Evolutionary conservation across 2,797 vertebrate species (phyloP).

Genomic region (Cirrhinus mrigala): DNA sequence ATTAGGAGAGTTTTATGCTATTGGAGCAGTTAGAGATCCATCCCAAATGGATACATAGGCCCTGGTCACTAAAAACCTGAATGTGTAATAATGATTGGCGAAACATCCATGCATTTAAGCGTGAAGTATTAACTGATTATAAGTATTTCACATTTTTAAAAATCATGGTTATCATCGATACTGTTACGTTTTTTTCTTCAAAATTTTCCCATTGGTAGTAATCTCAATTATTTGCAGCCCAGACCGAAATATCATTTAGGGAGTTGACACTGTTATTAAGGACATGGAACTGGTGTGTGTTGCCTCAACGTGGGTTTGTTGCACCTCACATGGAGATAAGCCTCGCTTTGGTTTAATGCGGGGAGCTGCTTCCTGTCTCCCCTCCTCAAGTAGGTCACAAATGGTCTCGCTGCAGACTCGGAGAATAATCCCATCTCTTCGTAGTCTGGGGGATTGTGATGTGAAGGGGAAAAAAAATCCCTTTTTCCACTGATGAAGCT

Average conservation of each 20-base stretch:
- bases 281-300: slow-evolving; percentile 14
- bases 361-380: slow-evolving; percentile 50
- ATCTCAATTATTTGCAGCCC: neutral
- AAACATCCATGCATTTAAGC: no score
- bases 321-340: slow-evolving; percentile 55
- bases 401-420: slow-evolving; percentile 49
- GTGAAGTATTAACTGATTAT: neutral
- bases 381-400: slow-evolving; percentile 65
- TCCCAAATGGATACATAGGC: no score
- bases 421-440: slow-evolving; percentile 54
- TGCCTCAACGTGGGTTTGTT: slow-evolving; percentile 39
- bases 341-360: slow-evolving; percentile 55
- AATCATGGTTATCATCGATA: neutral
- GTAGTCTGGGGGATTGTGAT: slow-evolving; percentile 51
- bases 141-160: neutral
- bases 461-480: slow-evolving; percentile 4
- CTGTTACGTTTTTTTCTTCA: neutral
- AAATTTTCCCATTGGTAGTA: neutral
- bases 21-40: no score
- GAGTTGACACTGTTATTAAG: slow-evolving; percentile 11
- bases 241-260: neutral
- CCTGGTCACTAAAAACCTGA: no score
- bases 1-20: no score
- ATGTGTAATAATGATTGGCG: no score
- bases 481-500: slow-evolving; percentile 36